Evolutionary conservation across 1,140 invertebrate species (phyloP), one percentile per base, ranked within the genome.

Genomic region (Tenebrio molitor): DNA sequence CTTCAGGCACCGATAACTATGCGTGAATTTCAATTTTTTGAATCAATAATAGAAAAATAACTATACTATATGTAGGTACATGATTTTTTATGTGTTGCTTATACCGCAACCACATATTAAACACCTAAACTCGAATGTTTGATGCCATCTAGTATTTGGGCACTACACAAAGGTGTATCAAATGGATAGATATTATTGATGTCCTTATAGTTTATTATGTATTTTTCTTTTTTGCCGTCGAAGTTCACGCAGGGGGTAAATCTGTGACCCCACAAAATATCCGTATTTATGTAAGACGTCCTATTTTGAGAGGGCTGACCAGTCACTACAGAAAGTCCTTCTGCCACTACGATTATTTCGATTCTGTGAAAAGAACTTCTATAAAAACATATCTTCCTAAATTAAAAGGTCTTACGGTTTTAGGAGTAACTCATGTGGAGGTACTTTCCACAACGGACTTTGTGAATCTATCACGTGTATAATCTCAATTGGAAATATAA

Each of bases 131-230:
- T n/a, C n/a, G n/a, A n/a, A n/a, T n/a, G n/a, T n/a, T n/a, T n/a
- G n/a, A n/a, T n/a, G n/a, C n/a, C 0, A 25, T 62, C 6, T 6
- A 80, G 69, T 71, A 77, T 75, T 68, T 77, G 70, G 2, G 95
- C 95, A 76, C 93, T 96, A 84, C 95, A 98, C 2, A 95, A 87
- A 0, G 97, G 96, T 0, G 95, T 97, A 77, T 97, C 94, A 42
- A 98, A 93, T 80, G 95, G 93, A 33, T 91, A 91, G 1, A 95
- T 97, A 76, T 92, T 92, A 79, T 99, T 95, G 84, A 99, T 99
- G 76, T 95, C 90, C 6, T 91, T 94, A 82, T 78, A 76, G 39
- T 80, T 75, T 12, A 81, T 75, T 8, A 81, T 53, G 33, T 74
- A 78, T 1, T 42, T 64, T 21, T 68, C 36, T 39, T 66, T 58